Evolutionary conservation across 2,888 invertebrate genomes (phyloP).

Genomic region (Athetis lepigone): DNA sequence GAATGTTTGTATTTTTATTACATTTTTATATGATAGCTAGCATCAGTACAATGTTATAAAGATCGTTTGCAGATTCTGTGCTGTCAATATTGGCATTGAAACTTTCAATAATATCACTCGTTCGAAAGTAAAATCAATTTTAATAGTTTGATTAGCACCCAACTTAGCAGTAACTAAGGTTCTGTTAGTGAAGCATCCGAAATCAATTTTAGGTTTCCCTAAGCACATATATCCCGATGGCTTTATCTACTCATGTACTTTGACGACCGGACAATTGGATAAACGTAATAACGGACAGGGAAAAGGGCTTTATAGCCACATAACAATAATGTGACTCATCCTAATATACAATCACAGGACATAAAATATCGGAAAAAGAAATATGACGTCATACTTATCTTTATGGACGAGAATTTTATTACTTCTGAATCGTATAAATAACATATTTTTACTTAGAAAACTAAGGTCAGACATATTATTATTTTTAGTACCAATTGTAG

Average conservation of each 20-base stretch:
- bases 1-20: constrained; percentile 49
- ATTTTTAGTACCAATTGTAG: too few species aligned
- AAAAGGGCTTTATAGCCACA: constrained; percentile 34
- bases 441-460: constrained; percentile 13
- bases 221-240: constrained; percentile 20
- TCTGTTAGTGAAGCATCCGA: neutral
- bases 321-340: constrained; percentile 35
- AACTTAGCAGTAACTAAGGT: neutral
- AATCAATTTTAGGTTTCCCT: constrained; percentile 28
- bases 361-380: constrained; percentile 37
- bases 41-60: constrained; percentile 8
- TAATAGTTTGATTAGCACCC: neutral
- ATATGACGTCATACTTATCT: constrained; percentile 30
- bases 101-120: neutral
- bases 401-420: constrained; percentile 26
- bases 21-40: constrained; percentile 19
- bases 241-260: constrained; percentile 16
- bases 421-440: constrained; percentile 22
- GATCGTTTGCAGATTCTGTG: neutral
- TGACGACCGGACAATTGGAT: constrained; percentile 29
- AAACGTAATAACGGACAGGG: constrained; percentile 27
- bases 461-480: neutral
- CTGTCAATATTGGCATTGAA: neutral
- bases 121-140: neutral
- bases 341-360: constrained; percentile 42